Percentiles rank a stretch among this genome's conserved stretches.
Conservation (phyloP, 1,140 invertebrate genomes). For the Kradibia gibbosae region DNA sequence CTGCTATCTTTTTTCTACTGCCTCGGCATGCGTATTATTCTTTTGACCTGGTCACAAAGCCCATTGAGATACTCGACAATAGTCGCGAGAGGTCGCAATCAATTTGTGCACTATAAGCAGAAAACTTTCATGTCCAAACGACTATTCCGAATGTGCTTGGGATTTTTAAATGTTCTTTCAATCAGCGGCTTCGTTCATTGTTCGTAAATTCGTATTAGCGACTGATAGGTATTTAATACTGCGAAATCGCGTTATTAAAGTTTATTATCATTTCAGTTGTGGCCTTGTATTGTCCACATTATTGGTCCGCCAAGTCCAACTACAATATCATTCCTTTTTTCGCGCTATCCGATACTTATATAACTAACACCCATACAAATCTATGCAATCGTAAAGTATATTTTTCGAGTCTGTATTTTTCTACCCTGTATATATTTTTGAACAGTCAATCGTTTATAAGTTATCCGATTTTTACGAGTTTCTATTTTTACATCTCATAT, state of each 20-base stretch:
- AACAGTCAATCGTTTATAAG: not conserved
- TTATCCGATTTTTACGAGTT: conserved; percentile 16
- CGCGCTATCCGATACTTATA: not conserved
- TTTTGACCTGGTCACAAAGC: conserved; percentile 20
- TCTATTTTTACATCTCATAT: not conserved
- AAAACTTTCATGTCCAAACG: not conserved
- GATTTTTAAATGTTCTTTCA: not conserved
- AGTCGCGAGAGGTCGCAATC: not conserved
- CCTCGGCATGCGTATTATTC: not conserved
- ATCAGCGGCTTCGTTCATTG: not conserved
- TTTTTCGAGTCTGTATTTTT: not conserved
- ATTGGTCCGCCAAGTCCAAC: not conserved
- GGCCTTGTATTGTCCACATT: not conserved
- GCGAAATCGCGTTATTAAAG: not conserved
- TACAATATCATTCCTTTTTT: not conserved
- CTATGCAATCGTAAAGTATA: not conserved
- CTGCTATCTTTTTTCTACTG: not conserved
- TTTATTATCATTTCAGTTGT: not conserved
- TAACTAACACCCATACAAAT: not conserved
- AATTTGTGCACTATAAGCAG: conserved; percentile 3
- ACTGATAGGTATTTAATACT: not conserved
- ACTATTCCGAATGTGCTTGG: not conserved
- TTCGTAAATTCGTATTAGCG: not conserved
- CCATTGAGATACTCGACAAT: not conserved
- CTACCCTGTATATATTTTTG: not conserved